Conservation (phyloP, 2,797 vertebrate genomes). For the Cyclura pinguis region DNA sequence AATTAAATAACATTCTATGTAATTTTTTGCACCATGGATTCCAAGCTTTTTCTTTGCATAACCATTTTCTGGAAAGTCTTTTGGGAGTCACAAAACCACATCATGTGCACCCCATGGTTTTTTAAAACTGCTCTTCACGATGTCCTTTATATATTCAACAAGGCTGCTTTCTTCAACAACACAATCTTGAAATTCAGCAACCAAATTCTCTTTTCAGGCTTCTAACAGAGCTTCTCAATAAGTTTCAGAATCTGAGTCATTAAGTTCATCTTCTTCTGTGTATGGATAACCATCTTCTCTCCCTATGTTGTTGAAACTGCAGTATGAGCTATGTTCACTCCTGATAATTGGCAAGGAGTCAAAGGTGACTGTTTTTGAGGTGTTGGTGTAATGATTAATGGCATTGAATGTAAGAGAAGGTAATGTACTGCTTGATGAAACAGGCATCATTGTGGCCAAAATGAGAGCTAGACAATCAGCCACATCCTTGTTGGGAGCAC, state of each 20-base stretch:
- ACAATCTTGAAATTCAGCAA: slow-evolving; percentile 63
- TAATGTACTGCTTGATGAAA: slow-evolving; percentile 89
- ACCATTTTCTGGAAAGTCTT: slow-evolving; percentile 77
- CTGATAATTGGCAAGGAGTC: slow-evolving; percentile 92
- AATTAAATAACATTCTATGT: slow-evolving; percentile 73
- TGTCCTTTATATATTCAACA: slow-evolving; percentile 60
- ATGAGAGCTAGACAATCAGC: slow-evolving; percentile 98
- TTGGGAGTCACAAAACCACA: slow-evolving; percentile 65
- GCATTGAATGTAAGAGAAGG: slow-evolving; percentile 91
- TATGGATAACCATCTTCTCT: slow-evolving; percentile 90
- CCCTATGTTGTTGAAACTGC: slow-evolving; percentile 96
- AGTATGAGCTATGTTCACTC: slow-evolving; percentile 91
- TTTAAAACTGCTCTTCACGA: slow-evolving; percentile 63
- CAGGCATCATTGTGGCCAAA: slow-evolving; percentile 98
- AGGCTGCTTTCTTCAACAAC: slow-evolving; percentile 70
- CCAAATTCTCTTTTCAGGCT: slow-evolving; percentile 46
- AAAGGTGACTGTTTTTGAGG: slow-evolving; percentile 94
- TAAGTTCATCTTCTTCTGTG: slow-evolving; percentile 93
- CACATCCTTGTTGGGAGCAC: slow-evolving; percentile 97
- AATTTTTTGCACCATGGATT: slow-evolving; percentile 67
- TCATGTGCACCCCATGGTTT: slow-evolving; percentile 59
- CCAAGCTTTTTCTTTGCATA: slow-evolving; percentile 80
- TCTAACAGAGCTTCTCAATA: slow-evolving; percentile 83
- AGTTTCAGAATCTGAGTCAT: slow-evolving; percentile 97
- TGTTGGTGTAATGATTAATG: slow-evolving; percentile 95